These are phyloP conservation scores for Neocrepidodera transversa DNA, from an alignment of 2,888 invertebrate species.

Conservation along the genomic window DNA sequence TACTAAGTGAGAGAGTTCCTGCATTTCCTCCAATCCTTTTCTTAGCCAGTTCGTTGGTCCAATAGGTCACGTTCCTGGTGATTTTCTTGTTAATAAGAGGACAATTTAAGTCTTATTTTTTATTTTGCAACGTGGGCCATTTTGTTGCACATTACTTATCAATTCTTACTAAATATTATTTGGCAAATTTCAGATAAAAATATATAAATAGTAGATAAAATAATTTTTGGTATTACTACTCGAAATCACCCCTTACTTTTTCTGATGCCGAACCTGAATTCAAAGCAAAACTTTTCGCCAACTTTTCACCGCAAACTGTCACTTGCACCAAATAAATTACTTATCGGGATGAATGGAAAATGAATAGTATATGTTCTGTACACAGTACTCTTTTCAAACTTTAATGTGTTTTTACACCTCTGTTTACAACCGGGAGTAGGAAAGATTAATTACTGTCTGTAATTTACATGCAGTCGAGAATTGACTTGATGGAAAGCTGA, in stretches of 20 bases:
- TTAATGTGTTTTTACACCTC: constrained; percentile 20
- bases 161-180: too few relatives aligned
- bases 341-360: neutral
- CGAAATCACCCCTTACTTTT: neutral
- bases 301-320: constrained; percentile 1
- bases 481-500: constrained; percentile 4
- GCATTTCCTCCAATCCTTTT: too few relatives aligned
- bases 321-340: neutral
- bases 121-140: too few relatives aligned
- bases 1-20: too few relatives aligned
- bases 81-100: too few relatives aligned
- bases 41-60: too few relatives aligned
- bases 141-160: too few relatives aligned
- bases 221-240: too few relatives aligned
- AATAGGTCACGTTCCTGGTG: too few relatives aligned
- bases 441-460: constrained; percentile 16
- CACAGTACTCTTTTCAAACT: constrained; percentile 4
- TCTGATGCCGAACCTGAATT: neutral
- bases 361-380: neutral
- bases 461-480: constrained; percentile 18
- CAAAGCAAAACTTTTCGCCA: neutral
- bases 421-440: constrained; percentile 9
- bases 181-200: too few relatives aligned
- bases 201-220: too few relatives aligned
- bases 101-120: too few relatives aligned